Evolutionary conservation across 2,113 vertebrate species (phyloP).

Genomic region (Melierax canorus): DNA sequence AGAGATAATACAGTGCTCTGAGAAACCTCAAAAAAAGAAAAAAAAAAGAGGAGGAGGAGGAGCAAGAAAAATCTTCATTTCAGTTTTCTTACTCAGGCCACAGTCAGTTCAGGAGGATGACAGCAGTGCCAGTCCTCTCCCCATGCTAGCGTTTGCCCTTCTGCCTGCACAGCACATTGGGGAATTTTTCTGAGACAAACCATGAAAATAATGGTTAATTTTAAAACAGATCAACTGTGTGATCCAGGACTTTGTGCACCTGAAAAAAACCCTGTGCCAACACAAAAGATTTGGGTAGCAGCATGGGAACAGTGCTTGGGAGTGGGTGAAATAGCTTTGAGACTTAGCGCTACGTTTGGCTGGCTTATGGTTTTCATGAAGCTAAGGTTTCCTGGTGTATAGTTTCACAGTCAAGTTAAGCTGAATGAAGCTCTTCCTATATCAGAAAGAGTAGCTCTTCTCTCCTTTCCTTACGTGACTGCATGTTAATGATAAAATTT

Average conservation of each 20-base stretch:
- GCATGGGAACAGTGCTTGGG: not conserved
- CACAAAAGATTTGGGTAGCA: not conserved
- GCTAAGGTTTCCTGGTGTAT: not conserved
- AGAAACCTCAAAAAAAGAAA: not conserved
- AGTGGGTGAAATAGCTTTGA: not conserved
- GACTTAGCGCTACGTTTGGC: not conserved
- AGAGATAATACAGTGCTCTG: not conserved
- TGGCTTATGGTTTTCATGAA: not conserved
- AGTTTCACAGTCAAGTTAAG: not conserved
- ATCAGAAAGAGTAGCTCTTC: not conserved
- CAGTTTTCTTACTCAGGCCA: not conserved
- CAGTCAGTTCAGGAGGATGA: not conserved
- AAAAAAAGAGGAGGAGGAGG: too few species aligned
- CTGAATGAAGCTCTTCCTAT: not conserved
- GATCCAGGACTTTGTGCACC: not conserved
- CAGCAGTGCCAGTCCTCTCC: not conserved
- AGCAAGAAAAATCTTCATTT: not conserved
- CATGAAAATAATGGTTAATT: not conserved
- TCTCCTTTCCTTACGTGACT: not conserved
- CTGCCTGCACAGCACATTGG: not conserved
- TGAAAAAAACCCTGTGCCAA: not conserved
- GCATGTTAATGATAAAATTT: not conserved
- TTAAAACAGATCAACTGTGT: not conserved
- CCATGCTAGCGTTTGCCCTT: accelerated
- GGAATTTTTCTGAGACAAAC: not conserved